phyloP scores from a whole-genome alignment of 2,888 invertebrate genomes.

The Rugalucina vietnamica region DNA sequence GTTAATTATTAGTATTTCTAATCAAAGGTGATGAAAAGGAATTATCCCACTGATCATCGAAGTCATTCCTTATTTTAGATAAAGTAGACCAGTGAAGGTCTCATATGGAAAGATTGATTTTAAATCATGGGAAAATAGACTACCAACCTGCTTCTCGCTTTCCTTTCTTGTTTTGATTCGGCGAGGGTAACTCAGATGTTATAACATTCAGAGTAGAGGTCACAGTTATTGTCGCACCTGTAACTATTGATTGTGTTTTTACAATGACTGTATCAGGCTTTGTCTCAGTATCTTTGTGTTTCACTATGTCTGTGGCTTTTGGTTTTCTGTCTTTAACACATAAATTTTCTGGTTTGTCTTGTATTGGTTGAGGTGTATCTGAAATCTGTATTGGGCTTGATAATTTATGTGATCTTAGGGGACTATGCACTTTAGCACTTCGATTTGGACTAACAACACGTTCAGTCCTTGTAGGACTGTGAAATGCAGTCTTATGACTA shows the following conservation, averaged over 20 bases:
- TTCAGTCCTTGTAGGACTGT: conserved; percentile 45
- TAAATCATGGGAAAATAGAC: too few species aligned
- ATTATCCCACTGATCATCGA: too few species aligned
- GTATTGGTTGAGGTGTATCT: conserved; percentile 15
- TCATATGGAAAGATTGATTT: too few species aligned
- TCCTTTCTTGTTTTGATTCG: neutral
- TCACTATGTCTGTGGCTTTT: conserved; percentile 8
- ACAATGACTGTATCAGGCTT: conserved; percentile 14
- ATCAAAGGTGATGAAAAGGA: too few species aligned
- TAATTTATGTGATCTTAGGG: neutral
- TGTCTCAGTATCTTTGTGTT: neutral
- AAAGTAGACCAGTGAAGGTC: too few species aligned
- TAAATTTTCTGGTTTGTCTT: conserved; percentile 61
- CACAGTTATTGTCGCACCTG: conserved; percentile 61
- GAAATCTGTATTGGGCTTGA: neutral
- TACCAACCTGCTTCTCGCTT: neutral
- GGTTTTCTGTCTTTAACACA: conserved; percentile 56
- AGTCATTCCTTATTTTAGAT: too few species aligned
- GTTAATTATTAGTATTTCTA: too few species aligned
- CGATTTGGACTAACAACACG: conserved; percentile 41
- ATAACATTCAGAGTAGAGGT: conserved; percentile 51
- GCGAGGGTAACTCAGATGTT: conserved; percentile 30
- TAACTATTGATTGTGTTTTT: conserved; percentile 56
- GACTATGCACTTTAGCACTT: conserved; percentile 24
- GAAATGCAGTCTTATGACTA: conserved; percentile 10